Conservation (phyloP, 2,113 vertebrate genomes). For the Gambusia affinis region DNA sequence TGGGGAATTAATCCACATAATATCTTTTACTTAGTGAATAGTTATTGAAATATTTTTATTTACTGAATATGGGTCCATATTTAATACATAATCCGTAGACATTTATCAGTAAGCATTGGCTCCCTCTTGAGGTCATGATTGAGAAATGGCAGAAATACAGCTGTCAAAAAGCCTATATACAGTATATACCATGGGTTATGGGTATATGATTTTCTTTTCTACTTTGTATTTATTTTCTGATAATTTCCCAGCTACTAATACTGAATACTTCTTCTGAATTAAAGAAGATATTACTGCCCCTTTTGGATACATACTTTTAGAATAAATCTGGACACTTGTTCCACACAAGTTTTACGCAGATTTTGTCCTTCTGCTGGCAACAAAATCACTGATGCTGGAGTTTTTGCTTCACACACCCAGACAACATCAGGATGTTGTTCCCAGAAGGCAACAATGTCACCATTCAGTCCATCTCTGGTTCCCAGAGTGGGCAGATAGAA, state of each 20-base stretch:
- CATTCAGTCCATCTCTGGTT: slow-evolving; percentile 63
- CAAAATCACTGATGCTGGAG: slow-evolving; percentile 98
- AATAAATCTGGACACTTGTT: neutral
- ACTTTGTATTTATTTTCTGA: no score
- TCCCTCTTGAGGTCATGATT: neutral
- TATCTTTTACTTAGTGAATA: no score
- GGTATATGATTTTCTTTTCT: neutral
- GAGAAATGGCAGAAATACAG: neutral
- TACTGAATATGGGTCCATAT: no score
- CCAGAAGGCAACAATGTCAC: slow-evolving; percentile 78
- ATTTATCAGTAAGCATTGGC: neutral
- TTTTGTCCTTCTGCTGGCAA: slow-evolving; percentile 83
- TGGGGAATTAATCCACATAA: no score
- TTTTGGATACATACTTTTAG: neutral
- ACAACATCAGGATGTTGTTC: slow-evolving; percentile 92
- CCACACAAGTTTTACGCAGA: slow-evolving; percentile 46
- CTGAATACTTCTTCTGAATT: no score
- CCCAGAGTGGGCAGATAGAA: neutral
- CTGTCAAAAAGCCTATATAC: neutral
- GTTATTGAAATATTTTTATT: no score
- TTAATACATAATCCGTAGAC: no score
- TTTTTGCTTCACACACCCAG: slow-evolving; percentile 84
- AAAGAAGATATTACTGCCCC: no score
- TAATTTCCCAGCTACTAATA: no score
- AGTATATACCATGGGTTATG: neutral